Conservation (phyloP, 2,113 vertebrate species). For the Argyrosomus japonicus region DNA sequence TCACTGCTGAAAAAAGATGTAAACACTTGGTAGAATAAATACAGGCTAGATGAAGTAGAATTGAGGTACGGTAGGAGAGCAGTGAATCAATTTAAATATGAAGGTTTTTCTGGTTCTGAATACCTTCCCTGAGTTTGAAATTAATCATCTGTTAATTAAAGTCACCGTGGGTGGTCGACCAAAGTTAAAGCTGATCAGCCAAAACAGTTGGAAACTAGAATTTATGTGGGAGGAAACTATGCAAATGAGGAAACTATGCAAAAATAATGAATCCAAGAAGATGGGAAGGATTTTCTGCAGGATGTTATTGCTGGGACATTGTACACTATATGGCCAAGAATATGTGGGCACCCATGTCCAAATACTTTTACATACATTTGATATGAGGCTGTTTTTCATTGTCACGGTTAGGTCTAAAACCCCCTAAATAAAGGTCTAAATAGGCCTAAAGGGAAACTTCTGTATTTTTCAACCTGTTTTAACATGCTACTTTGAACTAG, state of each 20-base stretch:
- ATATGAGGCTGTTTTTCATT: background rate
- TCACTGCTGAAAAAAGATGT: background rate
- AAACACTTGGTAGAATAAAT: conserved; percentile 1
- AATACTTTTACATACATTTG: background rate
- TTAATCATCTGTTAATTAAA: background rate
- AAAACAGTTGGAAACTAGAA: background rate
- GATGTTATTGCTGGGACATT: too few relatives aligned
- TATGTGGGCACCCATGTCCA: conserved; percentile 1
- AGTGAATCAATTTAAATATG: conserved; percentile 5
- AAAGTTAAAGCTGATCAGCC: background rate
- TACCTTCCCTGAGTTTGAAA: conserved; percentile 32
- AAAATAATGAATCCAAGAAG: background rate
- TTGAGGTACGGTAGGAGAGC: background rate
- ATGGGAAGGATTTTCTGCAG: background rate
- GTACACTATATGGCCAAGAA: conserved; percentile 17
- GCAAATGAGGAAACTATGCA: background rate
- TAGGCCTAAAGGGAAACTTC: too few relatives aligned
- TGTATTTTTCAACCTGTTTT: too few relatives aligned
- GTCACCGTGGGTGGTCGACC: background rate
- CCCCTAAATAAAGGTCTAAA: too few relatives aligned
- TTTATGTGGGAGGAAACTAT: background rate
- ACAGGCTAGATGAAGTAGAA: background rate
- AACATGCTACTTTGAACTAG: too few relatives aligned
- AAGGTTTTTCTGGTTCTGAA: background rate
- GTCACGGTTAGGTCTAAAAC: background rate